A percentile compares a stretch with the other conserved stretches of the same genome.
Conservation (phyloP, 1,140 invertebrate genomes). For the Drosophila micromelanica region DNA sequence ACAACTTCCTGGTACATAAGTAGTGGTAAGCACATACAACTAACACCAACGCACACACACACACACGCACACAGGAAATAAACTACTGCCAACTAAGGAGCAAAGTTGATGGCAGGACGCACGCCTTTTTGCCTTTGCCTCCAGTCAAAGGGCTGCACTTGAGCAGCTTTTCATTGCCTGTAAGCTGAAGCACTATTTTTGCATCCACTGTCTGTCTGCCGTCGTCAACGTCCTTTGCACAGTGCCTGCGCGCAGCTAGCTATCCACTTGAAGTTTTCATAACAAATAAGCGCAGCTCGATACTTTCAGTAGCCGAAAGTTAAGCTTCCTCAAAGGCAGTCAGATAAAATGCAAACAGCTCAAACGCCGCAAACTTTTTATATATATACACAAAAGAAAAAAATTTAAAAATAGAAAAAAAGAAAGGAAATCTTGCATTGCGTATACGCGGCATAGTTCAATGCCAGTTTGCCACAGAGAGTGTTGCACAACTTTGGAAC, state of each 20-base stretch:
- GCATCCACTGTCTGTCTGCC: no score
- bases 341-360: slow-evolving; percentile 70
- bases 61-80: slow-evolving; percentile 41
- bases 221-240: slow-evolving; percentile 1
- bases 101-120: slow-evolving; percentile 18
- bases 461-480: slow-evolving; percentile 49
- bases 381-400: no score
- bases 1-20: slow-evolving; percentile 72
- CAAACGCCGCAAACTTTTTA: slow-evolving; percentile 53
- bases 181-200: slow-evolving; percentile 37
- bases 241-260: slow-evolving; percentile 3
- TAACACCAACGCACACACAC: slow-evolving; percentile 19
- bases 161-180: slow-evolving; percentile 68
- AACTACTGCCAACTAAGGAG: slow-evolving; percentile 27
- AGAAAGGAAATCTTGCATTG: slow-evolving; percentile 10
- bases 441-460: slow-evolving; percentile 57
- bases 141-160: slow-evolving; percentile 52
- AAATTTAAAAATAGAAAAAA: neutral
- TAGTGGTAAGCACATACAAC: slow-evolving; percentile 53
- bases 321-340: slow-evolving; percentile 64
- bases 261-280: slow-evolving; percentile 60
- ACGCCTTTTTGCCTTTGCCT: slow-evolving; percentile 42
- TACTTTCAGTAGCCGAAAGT: slow-evolving; percentile 72
- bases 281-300: slow-evolving; percentile 75
- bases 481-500: slow-evolving; percentile 50